Percentiles rank a stretch among this genome's conserved stretches.
Conservation (phyloP, 2,113 vertebrate species). For the Microcebus tavaratra region DNA sequence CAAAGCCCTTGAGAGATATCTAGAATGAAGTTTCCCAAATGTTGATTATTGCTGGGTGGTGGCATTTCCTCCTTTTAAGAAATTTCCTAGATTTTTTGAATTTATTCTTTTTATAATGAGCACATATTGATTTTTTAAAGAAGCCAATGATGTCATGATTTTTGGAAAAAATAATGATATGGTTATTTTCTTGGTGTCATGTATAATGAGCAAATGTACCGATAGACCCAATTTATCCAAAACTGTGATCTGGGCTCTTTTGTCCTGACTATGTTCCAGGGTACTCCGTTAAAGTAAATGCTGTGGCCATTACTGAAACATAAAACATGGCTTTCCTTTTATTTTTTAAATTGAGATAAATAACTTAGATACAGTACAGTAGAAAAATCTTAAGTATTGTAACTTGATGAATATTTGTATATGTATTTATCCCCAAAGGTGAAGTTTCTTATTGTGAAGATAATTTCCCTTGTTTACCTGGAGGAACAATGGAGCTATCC, state of each 20-base stretch:
- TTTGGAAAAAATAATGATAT: background rate
- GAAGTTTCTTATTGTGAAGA: background rate
- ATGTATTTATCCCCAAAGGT: background rate
- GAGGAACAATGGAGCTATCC: background rate
- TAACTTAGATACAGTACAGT: background rate
- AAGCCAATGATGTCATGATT: background rate
- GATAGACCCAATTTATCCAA: background rate
- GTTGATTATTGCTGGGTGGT: background rate
- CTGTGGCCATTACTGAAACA: background rate
- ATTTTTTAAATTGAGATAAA: background rate
- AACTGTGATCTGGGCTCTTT: background rate
- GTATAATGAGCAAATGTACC: background rate
- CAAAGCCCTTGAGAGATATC: background rate
- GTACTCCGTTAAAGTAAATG: background rate
- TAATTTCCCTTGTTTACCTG: background rate
- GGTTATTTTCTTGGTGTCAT: background rate
- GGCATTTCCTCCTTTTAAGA: background rate
- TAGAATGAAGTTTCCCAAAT: background rate
- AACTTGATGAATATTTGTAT: background rate
- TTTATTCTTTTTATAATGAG: conserved; percentile 12
- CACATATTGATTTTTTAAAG: background rate
- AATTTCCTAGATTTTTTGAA: background rate
- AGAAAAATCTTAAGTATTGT: background rate
- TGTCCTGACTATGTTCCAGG: background rate
- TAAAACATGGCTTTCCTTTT: background rate